A percentile compares a stretch with the other conserved stretches of the same genome.
Conservation (phyloP, 2,113 vertebrate genomes). For the Tragelaphus strepsiceros region DNA sequence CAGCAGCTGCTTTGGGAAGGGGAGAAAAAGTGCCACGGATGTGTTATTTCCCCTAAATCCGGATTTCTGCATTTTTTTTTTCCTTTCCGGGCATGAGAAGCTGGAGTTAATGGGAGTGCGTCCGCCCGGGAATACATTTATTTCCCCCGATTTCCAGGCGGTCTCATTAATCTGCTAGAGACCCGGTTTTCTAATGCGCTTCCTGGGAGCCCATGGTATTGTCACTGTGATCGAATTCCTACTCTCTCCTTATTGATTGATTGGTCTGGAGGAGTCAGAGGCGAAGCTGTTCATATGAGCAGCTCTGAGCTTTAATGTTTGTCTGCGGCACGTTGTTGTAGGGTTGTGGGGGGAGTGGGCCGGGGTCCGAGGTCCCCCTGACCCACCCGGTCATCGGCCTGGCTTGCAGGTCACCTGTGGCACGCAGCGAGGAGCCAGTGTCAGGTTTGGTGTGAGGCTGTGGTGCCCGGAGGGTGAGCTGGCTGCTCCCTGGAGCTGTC, state of each 20-base stretch:
- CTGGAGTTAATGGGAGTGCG: background rate
- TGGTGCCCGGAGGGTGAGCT: fast-evolving
- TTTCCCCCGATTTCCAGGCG: background rate
- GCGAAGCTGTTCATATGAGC: background rate
- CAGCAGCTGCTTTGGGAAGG: background rate
- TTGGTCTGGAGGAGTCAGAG: background rate
- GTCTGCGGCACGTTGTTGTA: fast-evolving
- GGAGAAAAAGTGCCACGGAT: background rate
- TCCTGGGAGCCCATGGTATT: background rate
- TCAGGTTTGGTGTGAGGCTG: background rate
- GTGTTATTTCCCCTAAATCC: conserved; percentile 47
- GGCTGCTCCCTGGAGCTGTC: background rate
- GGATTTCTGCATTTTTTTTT: background rate
- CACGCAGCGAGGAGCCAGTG: fast-evolving
- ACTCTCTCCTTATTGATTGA: background rate
- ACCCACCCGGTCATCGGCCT: fast-evolving
- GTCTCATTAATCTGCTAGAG: background rate
- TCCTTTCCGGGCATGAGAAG: background rate
- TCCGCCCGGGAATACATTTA: background rate
- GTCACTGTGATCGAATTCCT: background rate
- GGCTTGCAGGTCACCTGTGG: background rate
- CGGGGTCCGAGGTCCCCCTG: background rate
- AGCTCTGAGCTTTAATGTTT: background rate
- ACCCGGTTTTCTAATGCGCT: fast-evolving
- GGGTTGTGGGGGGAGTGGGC: background rate